phyloP scores from a whole-genome alignment of 1,140 invertebrate species.

The Bombus confusus region DNA sequence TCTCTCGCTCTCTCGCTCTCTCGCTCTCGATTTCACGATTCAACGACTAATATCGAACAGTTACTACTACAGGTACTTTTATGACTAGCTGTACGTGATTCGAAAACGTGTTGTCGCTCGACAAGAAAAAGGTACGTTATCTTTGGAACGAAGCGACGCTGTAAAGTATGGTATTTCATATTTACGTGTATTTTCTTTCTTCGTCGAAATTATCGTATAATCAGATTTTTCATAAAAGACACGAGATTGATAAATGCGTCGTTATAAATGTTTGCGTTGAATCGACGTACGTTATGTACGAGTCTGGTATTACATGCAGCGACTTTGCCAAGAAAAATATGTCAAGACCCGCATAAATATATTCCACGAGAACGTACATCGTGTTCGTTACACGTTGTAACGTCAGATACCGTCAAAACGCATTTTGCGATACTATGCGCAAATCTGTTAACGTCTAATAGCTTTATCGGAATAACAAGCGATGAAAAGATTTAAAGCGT shows the following conservation, averaged over 20 bases:
- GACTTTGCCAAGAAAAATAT: constrained; percentile 21
- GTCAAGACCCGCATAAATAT: constrained; percentile 43
- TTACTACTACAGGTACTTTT: no score
- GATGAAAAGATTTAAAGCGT: not conserved
- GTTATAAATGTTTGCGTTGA: not conserved
- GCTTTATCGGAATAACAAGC: not conserved
- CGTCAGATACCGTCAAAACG: not conserved
- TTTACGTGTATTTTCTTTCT: not conserved
- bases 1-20: no score
- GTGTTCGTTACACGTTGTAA: not conserved
- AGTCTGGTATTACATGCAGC: not conserved
- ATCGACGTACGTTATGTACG: not conserved
- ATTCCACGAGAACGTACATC: not conserved
- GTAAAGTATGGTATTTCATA: not conserved
- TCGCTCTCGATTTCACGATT: no score
- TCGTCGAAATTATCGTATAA: not conserved
- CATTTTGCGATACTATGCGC: no score
- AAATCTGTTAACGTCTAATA: not conserved
- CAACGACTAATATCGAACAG: no score
- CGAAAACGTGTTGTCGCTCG: no score
- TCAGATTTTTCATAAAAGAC: not conserved
- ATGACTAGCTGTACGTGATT: no score
- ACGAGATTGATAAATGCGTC: not conserved
- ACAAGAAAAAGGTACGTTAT: not conserved
- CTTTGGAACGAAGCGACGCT: not conserved